phyloP scores from a whole-genome alignment of 2,113 vertebrate genomes.

The Stigmatopora argus region DNA sequence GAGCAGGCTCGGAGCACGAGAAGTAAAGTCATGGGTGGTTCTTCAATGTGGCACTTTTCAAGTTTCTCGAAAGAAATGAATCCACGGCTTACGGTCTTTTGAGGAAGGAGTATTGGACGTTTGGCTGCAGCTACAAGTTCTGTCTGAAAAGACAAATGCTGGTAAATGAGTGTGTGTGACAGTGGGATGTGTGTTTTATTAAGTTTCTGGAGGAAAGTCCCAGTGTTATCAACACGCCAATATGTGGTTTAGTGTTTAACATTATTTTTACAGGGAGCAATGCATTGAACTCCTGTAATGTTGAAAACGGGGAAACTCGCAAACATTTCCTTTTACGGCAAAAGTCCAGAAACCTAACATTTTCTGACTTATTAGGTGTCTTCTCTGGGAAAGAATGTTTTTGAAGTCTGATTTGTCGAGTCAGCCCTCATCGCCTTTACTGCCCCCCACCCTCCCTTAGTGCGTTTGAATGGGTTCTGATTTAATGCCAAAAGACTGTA shows the following conservation, averaged over 20 bases:
- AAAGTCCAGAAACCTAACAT: not conserved
- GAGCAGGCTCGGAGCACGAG: slow-evolving; percentile 19
- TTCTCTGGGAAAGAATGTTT: not conserved
- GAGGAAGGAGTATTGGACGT: slow-evolving; percentile 8
- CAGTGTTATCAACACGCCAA: slow-evolving; percentile 29
- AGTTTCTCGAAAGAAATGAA: slow-evolving; percentile 24
- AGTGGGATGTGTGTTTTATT: slow-evolving; percentile 54
- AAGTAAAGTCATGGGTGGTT: not conserved
- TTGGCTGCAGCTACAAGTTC: slow-evolving; percentile 11
- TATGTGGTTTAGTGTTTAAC: not conserved
- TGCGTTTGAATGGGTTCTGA: slow-evolving; percentile 40
- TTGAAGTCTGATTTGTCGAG: slow-evolving; percentile 53
- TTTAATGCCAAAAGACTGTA: slow-evolving; percentile 58
- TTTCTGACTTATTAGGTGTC: slow-evolving; percentile 23
- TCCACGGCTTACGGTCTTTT: slow-evolving; percentile 19
- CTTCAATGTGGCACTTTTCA: slow-evolving; percentile 55
- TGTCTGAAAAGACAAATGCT: slow-evolving; percentile 39
- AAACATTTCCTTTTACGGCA: not conserved
- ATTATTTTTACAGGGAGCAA: not conserved
- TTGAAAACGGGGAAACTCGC: not conserved
- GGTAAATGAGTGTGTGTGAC: slow-evolving; percentile 18
- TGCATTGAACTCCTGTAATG: not conserved
- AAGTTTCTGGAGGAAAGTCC: slow-evolving; percentile 26
- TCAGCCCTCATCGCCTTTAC: slow-evolving; percentile 46
- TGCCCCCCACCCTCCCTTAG: slow-evolving; percentile 64